Evolutionary conservation across 1,140 invertebrate species (phyloP).

Genomic region (Eriosoma lanigerum): DNA sequence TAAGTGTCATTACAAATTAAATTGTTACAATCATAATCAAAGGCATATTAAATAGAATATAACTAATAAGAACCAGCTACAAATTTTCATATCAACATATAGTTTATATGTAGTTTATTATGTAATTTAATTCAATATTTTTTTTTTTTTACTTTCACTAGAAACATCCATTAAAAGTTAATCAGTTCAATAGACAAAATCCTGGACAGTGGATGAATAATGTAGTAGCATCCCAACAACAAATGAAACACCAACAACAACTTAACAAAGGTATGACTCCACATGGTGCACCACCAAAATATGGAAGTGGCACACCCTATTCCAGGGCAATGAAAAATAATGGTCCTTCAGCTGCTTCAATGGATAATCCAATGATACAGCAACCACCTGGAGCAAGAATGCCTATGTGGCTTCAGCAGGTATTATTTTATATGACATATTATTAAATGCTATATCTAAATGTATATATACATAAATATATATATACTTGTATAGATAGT

Average conservation of each 20-base stretch:
- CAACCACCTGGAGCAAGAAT: constrained; percentile 52
- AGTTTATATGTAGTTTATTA: no score
- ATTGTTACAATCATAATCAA: no score
- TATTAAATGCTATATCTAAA: background rate
- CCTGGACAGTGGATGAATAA: constrained; percentile 79
- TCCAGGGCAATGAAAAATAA: constrained; percentile 53
- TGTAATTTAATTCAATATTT: no score
- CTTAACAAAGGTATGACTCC: constrained; percentile 60
- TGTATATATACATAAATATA: background rate
- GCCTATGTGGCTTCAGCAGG: constrained; percentile 55
- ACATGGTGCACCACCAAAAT: constrained; percentile 54
- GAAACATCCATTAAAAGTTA: constrained; percentile 87
- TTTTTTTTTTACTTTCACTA: constrained; percentile 58
- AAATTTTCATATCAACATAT: no score
- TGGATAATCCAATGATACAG: constrained; percentile 52
- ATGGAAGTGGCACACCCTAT: constrained; percentile 53
- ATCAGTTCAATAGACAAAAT: constrained; percentile 80
- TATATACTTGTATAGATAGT: no score
- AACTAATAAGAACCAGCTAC: no score
- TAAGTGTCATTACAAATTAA: no score
- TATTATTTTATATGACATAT: background rate
- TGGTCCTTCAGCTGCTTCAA: constrained; percentile 39
- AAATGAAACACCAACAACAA: constrained; percentile 64
- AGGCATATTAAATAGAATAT: no score
- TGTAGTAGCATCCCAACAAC: constrained; percentile 64